Conservation (phyloP, 2,888 invertebrate species). For the Sphaeridia pumilis region DNA sequence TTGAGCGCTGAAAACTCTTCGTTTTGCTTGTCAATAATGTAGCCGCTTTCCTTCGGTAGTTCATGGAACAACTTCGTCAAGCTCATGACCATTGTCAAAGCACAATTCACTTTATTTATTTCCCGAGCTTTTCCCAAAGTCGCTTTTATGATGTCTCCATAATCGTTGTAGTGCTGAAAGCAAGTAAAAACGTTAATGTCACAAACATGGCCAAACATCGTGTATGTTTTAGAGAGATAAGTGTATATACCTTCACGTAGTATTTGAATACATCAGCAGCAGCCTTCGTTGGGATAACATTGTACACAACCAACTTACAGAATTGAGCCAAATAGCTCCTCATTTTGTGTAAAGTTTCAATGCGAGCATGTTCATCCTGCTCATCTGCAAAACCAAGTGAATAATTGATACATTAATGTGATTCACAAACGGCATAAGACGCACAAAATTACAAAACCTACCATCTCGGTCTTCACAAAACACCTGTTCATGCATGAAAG, state of each 20-base stretch:
- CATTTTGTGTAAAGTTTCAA: conserved; percentile 91
- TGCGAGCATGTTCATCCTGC: conserved; percentile 86
- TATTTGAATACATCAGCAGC: conserved; percentile 94
- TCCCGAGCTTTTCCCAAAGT: conserved; percentile 93
- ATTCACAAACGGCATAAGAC: background rate
- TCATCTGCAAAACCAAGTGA: conserved; percentile 48
- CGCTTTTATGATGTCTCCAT: conserved; percentile 95
- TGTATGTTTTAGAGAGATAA: background rate
- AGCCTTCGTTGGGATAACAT: conserved; percentile 81
- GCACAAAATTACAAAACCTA: conserved; percentile 38
- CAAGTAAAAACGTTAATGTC: background rate
- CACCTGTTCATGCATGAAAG: conserved; percentile 84
- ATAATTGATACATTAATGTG: background rate
- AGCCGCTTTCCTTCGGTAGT: conserved; percentile 43
- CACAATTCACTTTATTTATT: conserved; percentile 92
- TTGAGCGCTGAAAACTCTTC: conserved; percentile 83
- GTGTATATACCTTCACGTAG: conserved; percentile 68
- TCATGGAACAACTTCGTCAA: conserved; percentile 78
- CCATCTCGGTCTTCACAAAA: conserved; percentile 86
- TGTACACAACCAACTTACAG: conserved; percentile 96
- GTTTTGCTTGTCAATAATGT: conserved; percentile 48
- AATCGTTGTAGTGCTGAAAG: conserved; percentile 84
- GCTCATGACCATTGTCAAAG: conserved; percentile 84
- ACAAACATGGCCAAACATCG: background rate
- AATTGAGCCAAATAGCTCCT: conserved; percentile 92